A percentile compares a stretch with the other conserved stretches of the same genome.
Conservation (phyloP, 2,113 vertebrate genomes). For the Eudyptes chrysolophus region DNA sequence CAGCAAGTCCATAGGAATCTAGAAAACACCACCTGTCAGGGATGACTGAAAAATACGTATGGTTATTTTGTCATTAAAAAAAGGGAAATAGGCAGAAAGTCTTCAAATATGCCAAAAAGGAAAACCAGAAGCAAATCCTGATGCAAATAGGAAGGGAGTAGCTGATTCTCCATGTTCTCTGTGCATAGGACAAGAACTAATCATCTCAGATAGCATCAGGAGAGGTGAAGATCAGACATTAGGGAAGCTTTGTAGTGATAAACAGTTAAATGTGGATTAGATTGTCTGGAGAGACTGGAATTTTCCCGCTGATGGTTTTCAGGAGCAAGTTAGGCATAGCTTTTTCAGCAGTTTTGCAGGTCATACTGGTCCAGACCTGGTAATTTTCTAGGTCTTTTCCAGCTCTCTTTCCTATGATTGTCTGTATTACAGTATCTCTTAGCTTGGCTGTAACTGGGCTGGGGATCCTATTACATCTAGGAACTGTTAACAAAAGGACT, state of each 20-base stretch:
- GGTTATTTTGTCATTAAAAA: background rate
- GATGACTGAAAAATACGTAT: background rate
- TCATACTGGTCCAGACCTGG: background rate
- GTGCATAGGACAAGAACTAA: background rate
- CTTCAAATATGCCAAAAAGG: background rate
- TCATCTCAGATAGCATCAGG: constrained; percentile 39
- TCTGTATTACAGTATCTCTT: background rate
- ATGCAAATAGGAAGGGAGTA: background rate
- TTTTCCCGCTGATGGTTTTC: background rate
- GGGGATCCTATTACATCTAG: background rate
- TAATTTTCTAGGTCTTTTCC: constrained; percentile 5
- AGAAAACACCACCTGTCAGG: background rate
- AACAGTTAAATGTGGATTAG: constrained; percentile 23
- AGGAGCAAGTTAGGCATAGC: background rate
- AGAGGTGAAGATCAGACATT: constrained; percentile 1
- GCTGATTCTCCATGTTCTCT: background rate
- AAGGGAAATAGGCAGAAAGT: background rate
- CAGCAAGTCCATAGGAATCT: background rate
- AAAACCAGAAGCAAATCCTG: constrained; percentile 13
- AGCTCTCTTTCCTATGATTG: background rate
- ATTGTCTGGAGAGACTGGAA: constrained; percentile 32
- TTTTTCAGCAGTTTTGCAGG: constrained; percentile 26
- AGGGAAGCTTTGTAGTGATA: constrained; percentile 46
- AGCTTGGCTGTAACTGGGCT: background rate
- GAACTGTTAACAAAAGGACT: background rate